phyloP scores from a whole-genome alignment of 2,888 invertebrate species.

The Diachrysia chrysitis region DNA sequence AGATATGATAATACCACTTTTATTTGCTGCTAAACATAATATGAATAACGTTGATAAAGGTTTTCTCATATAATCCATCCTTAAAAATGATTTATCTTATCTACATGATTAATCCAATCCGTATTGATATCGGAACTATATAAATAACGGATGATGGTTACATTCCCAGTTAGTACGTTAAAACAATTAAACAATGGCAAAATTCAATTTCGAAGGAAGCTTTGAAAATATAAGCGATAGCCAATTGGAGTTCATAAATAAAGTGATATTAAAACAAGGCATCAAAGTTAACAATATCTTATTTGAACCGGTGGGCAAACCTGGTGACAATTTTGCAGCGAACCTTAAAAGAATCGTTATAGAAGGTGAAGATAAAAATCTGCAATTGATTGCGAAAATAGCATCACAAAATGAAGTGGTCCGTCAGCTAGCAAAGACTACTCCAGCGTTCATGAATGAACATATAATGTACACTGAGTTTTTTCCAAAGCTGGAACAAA shows the following conservation, averaged over 20 bases:
- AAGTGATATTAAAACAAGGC: slow-evolving; percentile 63
- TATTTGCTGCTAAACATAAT: too few species aligned
- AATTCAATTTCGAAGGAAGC: slow-evolving; percentile 64
- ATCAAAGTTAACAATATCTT: slow-evolving; percentile 58
- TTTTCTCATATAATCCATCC: too few species aligned
- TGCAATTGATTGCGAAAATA: slow-evolving; percentile 68
- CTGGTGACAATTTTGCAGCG: slow-evolving; percentile 68
- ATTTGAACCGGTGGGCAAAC: slow-evolving; percentile 62
- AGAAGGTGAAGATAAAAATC: slow-evolving; percentile 52
- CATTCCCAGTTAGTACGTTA: background rate
- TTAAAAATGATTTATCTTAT: background rate
- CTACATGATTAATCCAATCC: background rate
- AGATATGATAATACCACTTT: too few species aligned
- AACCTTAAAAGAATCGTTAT: slow-evolving; percentile 60
- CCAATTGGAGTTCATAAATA: slow-evolving; percentile 64
- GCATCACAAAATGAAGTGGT: slow-evolving; percentile 58
- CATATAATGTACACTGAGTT: slow-evolving; percentile 65
- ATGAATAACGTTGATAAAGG: too few species aligned
- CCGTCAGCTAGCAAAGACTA: slow-evolving; percentile 51
- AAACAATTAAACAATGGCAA: background rate
- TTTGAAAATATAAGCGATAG: slow-evolving; percentile 49
- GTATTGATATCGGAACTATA: slow-evolving; percentile 1
- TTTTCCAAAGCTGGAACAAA: slow-evolving; percentile 62
- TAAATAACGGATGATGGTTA: background rate
- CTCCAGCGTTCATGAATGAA: slow-evolving; percentile 66